Percentiles rank a stretch among this genome's conserved stretches.
Evolutionary conservation across 2,888 invertebrate species (phyloP).

Genomic region (Drosophila atripex): DNA sequence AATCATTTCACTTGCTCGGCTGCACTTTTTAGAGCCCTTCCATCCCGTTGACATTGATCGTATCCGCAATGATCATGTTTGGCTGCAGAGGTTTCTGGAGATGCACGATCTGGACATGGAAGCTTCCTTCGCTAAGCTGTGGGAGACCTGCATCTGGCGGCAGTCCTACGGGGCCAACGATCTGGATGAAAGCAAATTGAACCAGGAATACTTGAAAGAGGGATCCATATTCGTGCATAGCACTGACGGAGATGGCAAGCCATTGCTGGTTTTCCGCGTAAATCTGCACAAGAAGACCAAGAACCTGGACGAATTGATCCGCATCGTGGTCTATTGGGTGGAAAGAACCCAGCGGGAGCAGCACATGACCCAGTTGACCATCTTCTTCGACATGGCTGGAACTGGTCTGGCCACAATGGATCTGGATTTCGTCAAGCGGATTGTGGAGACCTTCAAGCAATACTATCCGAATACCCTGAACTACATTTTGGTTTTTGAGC

Average conservation of each 20-base stretch:
- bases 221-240: conserved; percentile 92
- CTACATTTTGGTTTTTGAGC: conserved; percentile 95
- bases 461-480: conserved; percentile 95
- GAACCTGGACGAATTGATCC: conserved; percentile 90
- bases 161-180: conserved; percentile 91
- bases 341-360: conserved; percentile 86
- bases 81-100: conserved; percentile 89
- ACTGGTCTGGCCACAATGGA: conserved; percentile 95
- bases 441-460: conserved; percentile 93
- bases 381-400: conserved; percentile 96
- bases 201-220: conserved; percentile 89
- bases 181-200: conserved; percentile 88
- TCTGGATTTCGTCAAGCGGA: conserved; percentile 94
- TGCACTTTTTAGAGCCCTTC: conserved; percentile 62
- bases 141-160: conserved; percentile 92
- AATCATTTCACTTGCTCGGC: neutral
- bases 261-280: conserved; percentile 91
- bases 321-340: conserved; percentile 92
- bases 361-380: conserved; percentile 90
- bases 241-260: conserved; percentile 91
- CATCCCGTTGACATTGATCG: conserved; percentile 90
- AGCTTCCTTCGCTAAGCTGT: conserved; percentile 89
- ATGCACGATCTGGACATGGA: conserved; percentile 90
- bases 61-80: conserved; percentile 88
- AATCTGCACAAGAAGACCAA: conserved; percentile 91